phyloP scores from a whole-genome alignment of 1,140 invertebrate genomes.

The Oreohelix idahoensis region DNA sequence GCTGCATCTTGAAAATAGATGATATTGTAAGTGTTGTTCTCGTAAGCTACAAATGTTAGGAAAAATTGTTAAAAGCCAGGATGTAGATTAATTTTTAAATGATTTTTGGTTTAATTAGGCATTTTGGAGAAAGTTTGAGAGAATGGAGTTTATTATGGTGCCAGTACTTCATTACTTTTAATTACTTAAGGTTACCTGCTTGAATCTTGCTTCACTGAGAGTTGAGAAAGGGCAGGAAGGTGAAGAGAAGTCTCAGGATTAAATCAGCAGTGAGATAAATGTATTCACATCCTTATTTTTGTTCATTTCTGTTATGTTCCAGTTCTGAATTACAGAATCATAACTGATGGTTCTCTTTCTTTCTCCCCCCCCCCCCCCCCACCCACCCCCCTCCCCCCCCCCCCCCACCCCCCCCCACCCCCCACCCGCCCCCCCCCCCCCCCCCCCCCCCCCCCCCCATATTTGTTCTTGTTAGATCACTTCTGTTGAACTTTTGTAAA shows the following conservation, averaged over 20 bases:
- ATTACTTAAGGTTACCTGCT: not conserved
- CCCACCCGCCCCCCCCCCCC: too few relatives aligned
- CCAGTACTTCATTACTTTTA: not conserved
- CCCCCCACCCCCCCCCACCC: too few relatives aligned
- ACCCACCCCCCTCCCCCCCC: too few relatives aligned
- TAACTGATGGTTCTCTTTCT: too few relatives aligned
- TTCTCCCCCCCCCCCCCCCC: too few relatives aligned
- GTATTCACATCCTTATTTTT: not conserved
- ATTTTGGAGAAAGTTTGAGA: not conserved
- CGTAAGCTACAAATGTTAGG: not conserved
- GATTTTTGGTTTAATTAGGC: not conserved
- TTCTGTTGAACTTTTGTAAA: too few relatives aligned
- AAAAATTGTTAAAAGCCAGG: not conserved
- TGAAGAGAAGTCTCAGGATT: not conserved
- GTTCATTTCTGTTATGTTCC: not conserved
- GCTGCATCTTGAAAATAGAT: slow-evolving; percentile 99
- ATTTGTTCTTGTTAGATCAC: too few relatives aligned
- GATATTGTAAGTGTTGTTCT: slow-evolving; percentile 83
- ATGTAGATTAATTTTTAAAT: not conserved
- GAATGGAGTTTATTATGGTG: not conserved
- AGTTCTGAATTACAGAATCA: too few relatives aligned
- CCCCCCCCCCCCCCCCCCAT: too few relatives aligned
- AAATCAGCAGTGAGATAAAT: not conserved
- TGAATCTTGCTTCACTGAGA: not conserved
- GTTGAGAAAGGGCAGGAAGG: not conserved